These are phyloP conservation scores for Plebejus melissa DNA, from an alignment of 2,888 invertebrate genomes.

Conservation along the genomic window DNA sequence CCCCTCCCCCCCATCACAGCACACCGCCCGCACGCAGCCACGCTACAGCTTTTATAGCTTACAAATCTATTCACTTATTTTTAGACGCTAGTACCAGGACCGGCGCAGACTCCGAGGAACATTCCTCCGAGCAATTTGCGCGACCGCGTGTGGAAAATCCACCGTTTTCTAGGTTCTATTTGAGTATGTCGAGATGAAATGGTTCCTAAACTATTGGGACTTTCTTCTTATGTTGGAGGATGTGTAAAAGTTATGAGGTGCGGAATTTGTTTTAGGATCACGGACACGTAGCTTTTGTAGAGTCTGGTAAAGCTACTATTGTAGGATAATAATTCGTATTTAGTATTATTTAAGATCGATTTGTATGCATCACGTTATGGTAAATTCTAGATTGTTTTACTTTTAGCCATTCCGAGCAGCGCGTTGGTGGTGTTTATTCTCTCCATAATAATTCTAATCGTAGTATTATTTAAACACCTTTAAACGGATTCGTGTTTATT, in stretches of 20 bases:
- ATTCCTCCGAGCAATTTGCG: not conserved
- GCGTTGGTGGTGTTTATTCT: conserved; percentile 1
- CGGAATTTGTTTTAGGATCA: not conserved
- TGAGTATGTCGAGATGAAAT: not conserved
- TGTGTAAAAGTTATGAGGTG: not conserved
- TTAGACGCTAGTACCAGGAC: not conserved
- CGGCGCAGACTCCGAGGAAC: conserved; percentile 16
- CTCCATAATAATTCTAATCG: not conserved
- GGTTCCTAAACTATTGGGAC: not conserved
- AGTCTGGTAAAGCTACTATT: not conserved
- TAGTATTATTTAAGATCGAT: not conserved
- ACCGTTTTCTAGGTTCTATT: not conserved
- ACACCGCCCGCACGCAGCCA: conserved; percentile 30
- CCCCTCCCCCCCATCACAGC: conserved; percentile 30
- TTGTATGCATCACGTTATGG: not conserved
- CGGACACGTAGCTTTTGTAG: not conserved
- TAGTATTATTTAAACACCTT: conserved; percentile 8
- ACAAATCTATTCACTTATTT: conserved; percentile 19
- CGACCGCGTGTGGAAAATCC: not conserved
- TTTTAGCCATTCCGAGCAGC: not conserved
- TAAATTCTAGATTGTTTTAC: not conserved
- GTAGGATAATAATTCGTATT: not conserved
- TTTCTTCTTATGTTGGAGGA: not conserved
- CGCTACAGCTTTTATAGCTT: conserved; percentile 29
- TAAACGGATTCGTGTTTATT: conserved; percentile 14